Base-by-base conservation (phyloP, 2,113 vertebrate genomes). In the Trachemys scripta region DNA sequence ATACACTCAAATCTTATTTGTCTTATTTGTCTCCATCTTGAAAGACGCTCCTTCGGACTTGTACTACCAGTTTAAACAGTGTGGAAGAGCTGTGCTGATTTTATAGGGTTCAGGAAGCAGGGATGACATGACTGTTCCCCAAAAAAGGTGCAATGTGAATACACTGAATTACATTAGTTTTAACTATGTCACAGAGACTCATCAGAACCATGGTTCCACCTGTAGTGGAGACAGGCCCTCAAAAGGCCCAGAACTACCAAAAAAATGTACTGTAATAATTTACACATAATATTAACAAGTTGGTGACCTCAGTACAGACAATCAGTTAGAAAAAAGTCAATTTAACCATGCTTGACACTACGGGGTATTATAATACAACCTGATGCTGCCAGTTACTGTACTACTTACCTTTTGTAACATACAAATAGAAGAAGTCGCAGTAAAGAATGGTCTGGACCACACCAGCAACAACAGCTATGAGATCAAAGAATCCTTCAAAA, bases 401-500 rank as follows among this genome's bases (percentile, higher is more conserved):
- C 1, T 1, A 49, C 99, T 98, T 92, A 99, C 99, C 99, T 99
- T 99, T 99, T 80, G 99, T 99, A 96, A 99, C 99, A 97, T 99
- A 99, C 98, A 99, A 98, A 98, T 99, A 99, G 98, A 99, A 99
- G 98, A 99, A 99, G 98, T 99, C 99, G 94, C 99, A 99, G 98
- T 99, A 99, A 7, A 99, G 99, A 97, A 99, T 99, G 47, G 99
- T 99, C 98, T 99, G 99, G 91, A 99, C 99, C 82, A 99, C 98
- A 31, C 99, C 99, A 10, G 99, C 99, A 57, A 99, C 99, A 25
- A 99, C 99, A 57, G 99, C 99, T 49, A 99, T 99, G 98, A 99
- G 99, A 98, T 99, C 99, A 38, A 99, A 99, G 98, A 99, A 99
- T 10, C 99, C 99, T 98, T 99, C 99, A 3, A 99, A 99, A 98